Conservation (phyloP, 2,113 vertebrate genomes). For the Psophia crepitans region DNA sequence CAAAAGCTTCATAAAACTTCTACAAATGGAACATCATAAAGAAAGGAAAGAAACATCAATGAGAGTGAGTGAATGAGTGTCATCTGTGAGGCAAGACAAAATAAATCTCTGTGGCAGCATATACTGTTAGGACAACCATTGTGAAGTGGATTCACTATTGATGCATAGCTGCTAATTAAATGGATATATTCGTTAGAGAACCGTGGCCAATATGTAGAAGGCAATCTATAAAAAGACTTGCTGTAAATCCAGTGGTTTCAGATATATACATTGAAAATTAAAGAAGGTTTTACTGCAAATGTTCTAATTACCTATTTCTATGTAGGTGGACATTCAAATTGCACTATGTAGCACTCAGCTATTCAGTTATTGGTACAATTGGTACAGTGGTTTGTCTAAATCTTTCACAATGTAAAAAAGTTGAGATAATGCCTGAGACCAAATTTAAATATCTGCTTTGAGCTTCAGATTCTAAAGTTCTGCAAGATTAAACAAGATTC, state of each 20-base stretch:
- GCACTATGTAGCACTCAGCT: not conserved
- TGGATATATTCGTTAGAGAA: fast-evolving
- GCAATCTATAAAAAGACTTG: not conserved
- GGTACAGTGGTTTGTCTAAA: not conserved
- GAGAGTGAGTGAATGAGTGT: not conserved
- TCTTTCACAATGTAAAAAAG: not conserved
- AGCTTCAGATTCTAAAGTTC: not conserved
- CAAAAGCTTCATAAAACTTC: not conserved
- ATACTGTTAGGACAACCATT: not conserved
- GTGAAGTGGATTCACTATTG: not conserved
- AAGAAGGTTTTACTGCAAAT: not conserved
- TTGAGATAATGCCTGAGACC: not conserved
- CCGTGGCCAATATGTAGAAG: not conserved
- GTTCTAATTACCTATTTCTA: not conserved
- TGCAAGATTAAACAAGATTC: not conserved
- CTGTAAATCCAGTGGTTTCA: not conserved
- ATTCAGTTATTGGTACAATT: not conserved
- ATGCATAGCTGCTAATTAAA: not conserved
- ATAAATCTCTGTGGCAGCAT: not conserved
- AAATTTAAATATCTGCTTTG: not conserved
- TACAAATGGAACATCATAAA: not conserved
- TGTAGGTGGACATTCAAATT: not conserved
- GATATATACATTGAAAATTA: not conserved
- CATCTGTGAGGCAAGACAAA: not conserved
- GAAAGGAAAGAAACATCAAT: not conserved